Percentiles rank a stretch among this genome's conserved stretches.
These are phyloP conservation scores for Phaenicophaeus curvirostris DNA, from an alignment of 2,797 vertebrate genomes.

Conservation along the genomic window DNA sequence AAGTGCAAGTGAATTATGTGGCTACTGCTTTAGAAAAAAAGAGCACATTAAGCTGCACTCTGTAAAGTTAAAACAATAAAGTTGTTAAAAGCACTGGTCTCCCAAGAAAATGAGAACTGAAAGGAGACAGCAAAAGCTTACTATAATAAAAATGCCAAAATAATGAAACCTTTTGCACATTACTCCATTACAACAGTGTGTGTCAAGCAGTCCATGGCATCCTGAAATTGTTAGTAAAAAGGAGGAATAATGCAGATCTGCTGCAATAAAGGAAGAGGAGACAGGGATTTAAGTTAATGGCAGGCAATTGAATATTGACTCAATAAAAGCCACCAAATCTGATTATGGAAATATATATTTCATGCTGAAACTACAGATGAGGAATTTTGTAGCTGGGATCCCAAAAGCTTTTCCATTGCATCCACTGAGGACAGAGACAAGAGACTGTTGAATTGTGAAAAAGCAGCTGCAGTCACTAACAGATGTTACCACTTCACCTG, in stretches of 20 bases:
- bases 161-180: background rate
- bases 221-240: background rate
- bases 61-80: slow-evolving; percentile 20
- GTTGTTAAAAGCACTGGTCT: background rate
- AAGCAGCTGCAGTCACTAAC: background rate
- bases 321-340: background rate
- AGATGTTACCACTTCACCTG: background rate
- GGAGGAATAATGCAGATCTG: background rate
- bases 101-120: background rate
- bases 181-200: background rate
- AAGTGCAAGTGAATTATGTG: slow-evolving; percentile 9
- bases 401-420: background rate
- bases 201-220: background rate
- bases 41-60: background rate
- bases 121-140: background rate
- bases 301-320: background rate
- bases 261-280: background rate
- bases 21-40: background rate
- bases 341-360: background rate
- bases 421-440: background rate
- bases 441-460: background rate
- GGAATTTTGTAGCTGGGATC: background rate
- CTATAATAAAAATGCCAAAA: slow-evolving; percentile 1
- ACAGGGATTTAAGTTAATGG: background rate
- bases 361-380: background rate